Base-by-base conservation (phyloP, 1,140 invertebrate species). In the Atta cephalotes region DNA sequence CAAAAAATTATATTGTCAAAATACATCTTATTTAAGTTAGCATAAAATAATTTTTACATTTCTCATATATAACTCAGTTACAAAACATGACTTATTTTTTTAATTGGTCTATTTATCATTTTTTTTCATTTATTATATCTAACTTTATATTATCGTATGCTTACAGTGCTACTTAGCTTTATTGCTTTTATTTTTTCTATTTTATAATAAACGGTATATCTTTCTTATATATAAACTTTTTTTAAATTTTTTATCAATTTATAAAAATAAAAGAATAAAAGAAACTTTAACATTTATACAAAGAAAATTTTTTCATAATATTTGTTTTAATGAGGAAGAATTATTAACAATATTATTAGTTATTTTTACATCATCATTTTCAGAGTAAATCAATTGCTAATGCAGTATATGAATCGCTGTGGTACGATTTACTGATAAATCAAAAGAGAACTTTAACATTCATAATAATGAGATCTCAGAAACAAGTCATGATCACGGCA, bases 391-490 rank as follows among this genome's bases (percentile, higher is more conserved):
- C 28, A 35, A 60, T 82, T 9, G 68, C n/a, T 16, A 25, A 31
- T 21, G 66, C 79, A n/a, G 35, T 21, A 3, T 82, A 82, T 3
- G 66, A 82, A n/a, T 25, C 79, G 7, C 12, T 72, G 4, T 82
- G 79, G 79, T 82, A 82, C 16, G 25, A 82, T n/a, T 10, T 82
- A n/a, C 53, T 35, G 10, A 0, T 7, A 60, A 31, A 7, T 66
- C 63, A 72, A 28, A 28, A 18, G 9, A 53, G 25, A 49, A n/a
- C 39, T 82, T 14, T 81, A 39, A 12, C 45, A 49, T 72, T 82
- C 3, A 60, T 82, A 25, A 60, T 82, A 21, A 45, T 82, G 28
- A 82, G 79, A 63, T 82, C 66, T 7, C 66, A 82, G 9, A 82
- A 28, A 4, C 66, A 21, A 45, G 0, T 82, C 12, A 14, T 49